These are phyloP conservation scores for Monodelphis domestica DNA, from an alignment of 2,797 vertebrate genomes.

Conservation along the genomic window DNA sequence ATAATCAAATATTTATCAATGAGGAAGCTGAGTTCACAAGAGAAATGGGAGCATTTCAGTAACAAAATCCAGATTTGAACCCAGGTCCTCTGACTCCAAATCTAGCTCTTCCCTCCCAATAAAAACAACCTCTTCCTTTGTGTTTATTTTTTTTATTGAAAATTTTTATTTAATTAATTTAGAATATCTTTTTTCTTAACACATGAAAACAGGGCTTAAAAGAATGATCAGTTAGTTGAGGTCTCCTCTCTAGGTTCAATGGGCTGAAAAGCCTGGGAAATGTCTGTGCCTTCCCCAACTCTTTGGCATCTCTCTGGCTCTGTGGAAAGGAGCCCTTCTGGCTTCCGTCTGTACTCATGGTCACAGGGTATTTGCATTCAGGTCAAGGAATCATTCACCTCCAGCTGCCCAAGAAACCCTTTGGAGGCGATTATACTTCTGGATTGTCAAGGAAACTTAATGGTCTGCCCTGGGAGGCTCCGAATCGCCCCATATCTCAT, in stretches of 20 bases:
- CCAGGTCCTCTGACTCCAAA: no score
- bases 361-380: neutral
- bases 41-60: neutral
- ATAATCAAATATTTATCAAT: neutral
- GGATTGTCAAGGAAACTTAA: neutral
- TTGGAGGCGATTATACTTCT: rapidly evolving
- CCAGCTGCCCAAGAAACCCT: neutral
- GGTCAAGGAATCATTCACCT: neutral
- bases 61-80: no score
- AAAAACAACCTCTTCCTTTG: no score
- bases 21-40: neutral
- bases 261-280: neutral
- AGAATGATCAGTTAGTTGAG: neutral
- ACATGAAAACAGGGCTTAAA: neutral
- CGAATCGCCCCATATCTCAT: neutral
- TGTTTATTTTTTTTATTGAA: no score
- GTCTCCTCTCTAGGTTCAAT: neutral
- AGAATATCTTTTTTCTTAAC: neutral
- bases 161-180: no score
- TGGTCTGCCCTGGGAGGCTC: neutral
- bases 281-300: rapidly evolving
- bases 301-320: neutral
- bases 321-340: neutral
- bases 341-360: neutral
- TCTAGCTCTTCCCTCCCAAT: neutral